phyloP scores from a whole-genome alignment of 2,888 invertebrate species.

The Leucoma salicis region DNA sequence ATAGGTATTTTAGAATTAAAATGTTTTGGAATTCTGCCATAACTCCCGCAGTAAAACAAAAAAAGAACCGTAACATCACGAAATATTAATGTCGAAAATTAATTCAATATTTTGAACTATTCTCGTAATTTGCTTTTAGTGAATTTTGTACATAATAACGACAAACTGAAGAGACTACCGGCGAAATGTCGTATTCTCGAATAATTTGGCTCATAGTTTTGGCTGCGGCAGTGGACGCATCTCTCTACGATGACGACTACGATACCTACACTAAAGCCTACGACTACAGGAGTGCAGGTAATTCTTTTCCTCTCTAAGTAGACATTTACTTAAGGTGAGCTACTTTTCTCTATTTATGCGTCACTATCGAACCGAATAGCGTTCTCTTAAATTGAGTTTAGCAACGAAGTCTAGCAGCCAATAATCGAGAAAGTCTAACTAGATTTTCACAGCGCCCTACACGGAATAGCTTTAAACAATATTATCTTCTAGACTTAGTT shows the following conservation, averaged over 20 bases:
- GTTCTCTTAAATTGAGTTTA: slow-evolving; percentile 50
- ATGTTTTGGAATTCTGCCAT: too few species aligned
- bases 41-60: too few species aligned
- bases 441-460: slow-evolving; percentile 34
- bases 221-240: slow-evolving; percentile 52
- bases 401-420: slow-evolving; percentile 45
- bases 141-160: too few species aligned
- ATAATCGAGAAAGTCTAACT: slow-evolving; percentile 40
- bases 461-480: slow-evolving; percentile 32
- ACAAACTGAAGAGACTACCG: slow-evolving; percentile 20
- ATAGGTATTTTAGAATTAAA: too few species aligned
- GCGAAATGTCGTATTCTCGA: slow-evolving; percentile 54
- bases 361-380: slow-evolving; percentile 43
- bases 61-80: slow-evolving; percentile 44
- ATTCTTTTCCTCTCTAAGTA: slow-evolving; percentile 49
- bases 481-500: slow-evolving; percentile 10
- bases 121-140: too few species aligned
- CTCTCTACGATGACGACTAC: slow-evolving; percentile 74
- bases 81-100: slow-evolving; percentile 7
- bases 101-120: slow-evolving; percentile 16
- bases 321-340: too few species aligned
- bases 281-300: slow-evolving; percentile 70
- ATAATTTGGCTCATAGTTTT: slow-evolving; percentile 51
- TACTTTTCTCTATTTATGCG: slow-evolving; percentile 37
- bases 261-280: slow-evolving; percentile 68